phyloP scores from a whole-genome alignment of 2,797 vertebrate genomes.

The Loriculus beryllinus region DNA sequence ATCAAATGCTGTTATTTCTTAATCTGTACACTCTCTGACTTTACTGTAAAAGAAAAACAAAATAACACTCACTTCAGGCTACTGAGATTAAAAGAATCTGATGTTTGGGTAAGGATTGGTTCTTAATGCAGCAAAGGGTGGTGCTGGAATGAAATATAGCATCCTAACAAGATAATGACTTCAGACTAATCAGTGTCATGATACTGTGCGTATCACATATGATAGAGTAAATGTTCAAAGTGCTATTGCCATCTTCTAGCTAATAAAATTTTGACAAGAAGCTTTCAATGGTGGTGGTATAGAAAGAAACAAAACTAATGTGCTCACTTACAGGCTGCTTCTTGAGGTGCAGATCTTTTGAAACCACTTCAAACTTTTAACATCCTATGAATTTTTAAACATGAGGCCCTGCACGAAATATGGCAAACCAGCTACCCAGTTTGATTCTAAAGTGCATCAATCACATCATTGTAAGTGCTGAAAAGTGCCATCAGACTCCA shows the following conservation, averaged over 20 bases:
- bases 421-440: not conserved
- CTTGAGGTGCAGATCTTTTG: not conserved
- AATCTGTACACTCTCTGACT: not conserved
- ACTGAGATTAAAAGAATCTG: not conserved
- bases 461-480: not conserved
- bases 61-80: not conserved
- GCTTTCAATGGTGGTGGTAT: not conserved
- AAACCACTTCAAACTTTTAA: conserved; percentile 6
- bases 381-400: not conserved
- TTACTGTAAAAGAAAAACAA: not conserved
- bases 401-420: not conserved
- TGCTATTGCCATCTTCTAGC: not conserved
- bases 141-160: conserved; percentile 1
- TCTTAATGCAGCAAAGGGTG: not conserved
- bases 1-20: conserved; percentile 15
- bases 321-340: not conserved
- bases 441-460: not conserved
- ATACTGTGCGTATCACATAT: not conserved
- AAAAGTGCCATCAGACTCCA: conserved; percentile 1
- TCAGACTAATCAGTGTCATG: not conserved
- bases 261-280: not conserved
- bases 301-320: not conserved
- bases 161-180: not conserved
- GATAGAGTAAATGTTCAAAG: not conserved
- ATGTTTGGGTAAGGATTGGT: not conserved